phyloP scores from a whole-genome alignment of 1,140 invertebrate genomes.

The Alviniconcha marisindica region DNA sequence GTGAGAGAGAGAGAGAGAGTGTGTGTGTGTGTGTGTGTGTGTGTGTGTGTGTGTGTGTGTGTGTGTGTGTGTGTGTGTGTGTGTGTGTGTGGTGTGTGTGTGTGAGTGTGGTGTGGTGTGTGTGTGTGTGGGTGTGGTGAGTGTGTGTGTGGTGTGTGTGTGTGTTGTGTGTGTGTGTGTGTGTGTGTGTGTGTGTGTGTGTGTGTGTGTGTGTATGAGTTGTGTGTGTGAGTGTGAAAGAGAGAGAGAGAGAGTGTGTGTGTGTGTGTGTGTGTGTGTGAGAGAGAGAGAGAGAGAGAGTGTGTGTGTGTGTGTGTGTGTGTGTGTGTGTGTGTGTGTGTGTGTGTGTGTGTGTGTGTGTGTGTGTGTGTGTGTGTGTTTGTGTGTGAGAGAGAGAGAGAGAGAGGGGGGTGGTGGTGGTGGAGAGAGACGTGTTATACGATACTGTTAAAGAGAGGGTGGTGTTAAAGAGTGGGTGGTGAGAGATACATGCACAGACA shows the following conservation, averaged over 20 bases:
- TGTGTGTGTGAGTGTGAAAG: constrained; percentile 1
- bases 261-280: constrained; percentile 10
- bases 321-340: background rate
- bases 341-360: background rate
- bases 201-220: background rate
- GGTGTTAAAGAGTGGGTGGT: no score
- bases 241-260: background rate
- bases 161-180: background rate
- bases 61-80: no score
- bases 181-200: background rate
- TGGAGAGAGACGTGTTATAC: no score
- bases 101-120: no score
- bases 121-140: background rate
- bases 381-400: no score
- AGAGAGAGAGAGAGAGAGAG: background rate
- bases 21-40: no score
- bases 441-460: no score
- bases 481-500: no score
- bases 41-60: no score
- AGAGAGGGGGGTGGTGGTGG: no score
- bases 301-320: background rate
- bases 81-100: no score
- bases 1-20: no score
- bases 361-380: background rate
- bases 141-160: background rate